These are phyloP conservation scores for Hystrix brachyura DNA, from an alignment of 2,113 vertebrate genomes.

Conservation along the genomic window DNA sequence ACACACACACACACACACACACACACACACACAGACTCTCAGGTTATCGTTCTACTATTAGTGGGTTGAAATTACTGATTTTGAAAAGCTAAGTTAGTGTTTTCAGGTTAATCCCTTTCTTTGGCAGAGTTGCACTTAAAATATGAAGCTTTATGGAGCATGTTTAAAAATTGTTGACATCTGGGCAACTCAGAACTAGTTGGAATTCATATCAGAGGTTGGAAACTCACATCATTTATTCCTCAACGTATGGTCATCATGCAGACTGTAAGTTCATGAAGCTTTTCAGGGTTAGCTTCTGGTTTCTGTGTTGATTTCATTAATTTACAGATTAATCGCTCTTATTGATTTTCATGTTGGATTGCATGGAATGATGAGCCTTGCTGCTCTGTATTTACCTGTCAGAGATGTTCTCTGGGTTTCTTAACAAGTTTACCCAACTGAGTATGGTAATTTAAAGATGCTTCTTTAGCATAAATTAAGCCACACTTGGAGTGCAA, in stretches of 20 bases:
- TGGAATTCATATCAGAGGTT: neutral
- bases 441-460: neutral
- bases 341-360: slow-evolving; percentile 18
- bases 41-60: neutral
- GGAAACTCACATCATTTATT: neutral
- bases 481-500: neutral
- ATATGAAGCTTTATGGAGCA: slow-evolving; percentile 45
- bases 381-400: neutral
- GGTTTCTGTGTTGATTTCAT: neutral
- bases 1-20: neutral
- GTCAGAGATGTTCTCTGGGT: neutral
- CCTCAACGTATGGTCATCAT: neutral
- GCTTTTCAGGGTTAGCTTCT: neutral
- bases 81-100: slow-evolving; percentile 30
- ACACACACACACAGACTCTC: neutral
- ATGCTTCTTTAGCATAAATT: slow-evolving; percentile 16
- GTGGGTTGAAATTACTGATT: slow-evolving; percentile 4
- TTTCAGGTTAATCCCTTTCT: slow-evolving; percentile 42
- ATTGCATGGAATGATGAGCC: neutral
- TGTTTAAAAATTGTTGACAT: slow-evolving; percentile 60
- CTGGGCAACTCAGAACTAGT: slow-evolving; percentile 17
- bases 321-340: neutral
- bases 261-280: neutral
- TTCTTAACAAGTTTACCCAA: neutral
- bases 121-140: slow-evolving; percentile 39